A percentile compares a stretch with the other conserved stretches of the same genome.
Evolutionary conservation across 2,113 vertebrate genomes (phyloP).

Genomic region (Alces alces): DNA sequence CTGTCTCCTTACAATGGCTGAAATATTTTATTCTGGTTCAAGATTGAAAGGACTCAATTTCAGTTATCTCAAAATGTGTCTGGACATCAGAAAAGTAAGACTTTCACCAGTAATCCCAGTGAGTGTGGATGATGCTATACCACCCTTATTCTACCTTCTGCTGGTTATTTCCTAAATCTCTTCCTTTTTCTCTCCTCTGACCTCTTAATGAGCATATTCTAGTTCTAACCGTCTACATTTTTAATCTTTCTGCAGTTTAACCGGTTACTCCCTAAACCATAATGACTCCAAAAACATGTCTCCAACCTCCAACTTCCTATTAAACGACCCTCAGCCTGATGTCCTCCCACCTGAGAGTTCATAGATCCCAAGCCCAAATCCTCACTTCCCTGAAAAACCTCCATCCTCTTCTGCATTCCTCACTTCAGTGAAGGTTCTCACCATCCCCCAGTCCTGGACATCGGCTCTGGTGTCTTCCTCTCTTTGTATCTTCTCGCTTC

Average conservation of each 20-base stretch:
- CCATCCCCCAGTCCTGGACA: background rate
- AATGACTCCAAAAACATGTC: background rate
- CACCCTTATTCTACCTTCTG: background rate
- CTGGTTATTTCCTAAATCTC: background rate
- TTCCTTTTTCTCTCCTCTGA: background rate
- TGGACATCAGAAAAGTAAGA: background rate
- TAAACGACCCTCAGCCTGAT: background rate
- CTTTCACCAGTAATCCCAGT: background rate
- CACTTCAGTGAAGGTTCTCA: rapidly evolving
- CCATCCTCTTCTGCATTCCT: background rate
- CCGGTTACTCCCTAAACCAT: background rate
- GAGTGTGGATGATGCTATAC: rapidly evolving
- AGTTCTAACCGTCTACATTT: background rate
- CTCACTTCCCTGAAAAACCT: too few relatives aligned
- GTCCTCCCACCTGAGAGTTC: background rate
- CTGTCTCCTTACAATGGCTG: background rate
- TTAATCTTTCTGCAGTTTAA: background rate
- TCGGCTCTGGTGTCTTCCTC: rapidly evolving
- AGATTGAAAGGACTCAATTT: background rate
- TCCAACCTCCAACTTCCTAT: background rate
- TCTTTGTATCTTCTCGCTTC: rapidly evolving
- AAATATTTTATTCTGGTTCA: background rate
- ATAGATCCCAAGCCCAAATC: background rate
- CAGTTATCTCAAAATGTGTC: background rate
- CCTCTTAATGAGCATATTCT: background rate